Conservation (phyloP, 2,888 invertebrate genomes). For the Trichogramma evanescens region DNA sequence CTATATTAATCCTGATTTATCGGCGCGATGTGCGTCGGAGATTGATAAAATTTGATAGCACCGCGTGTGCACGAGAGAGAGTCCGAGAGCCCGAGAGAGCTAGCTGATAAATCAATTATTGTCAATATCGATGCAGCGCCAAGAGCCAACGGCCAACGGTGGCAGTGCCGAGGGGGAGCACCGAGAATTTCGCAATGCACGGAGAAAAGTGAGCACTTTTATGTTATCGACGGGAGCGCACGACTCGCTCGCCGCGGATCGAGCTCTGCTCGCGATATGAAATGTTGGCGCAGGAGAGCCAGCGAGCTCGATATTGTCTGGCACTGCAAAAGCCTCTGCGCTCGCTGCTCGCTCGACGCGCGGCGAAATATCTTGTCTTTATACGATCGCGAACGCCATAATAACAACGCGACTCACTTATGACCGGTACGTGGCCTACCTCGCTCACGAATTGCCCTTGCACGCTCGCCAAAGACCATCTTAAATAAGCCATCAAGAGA, state of each 20-base stretch:
- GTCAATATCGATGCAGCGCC: not conserved
- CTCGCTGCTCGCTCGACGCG: constrained; percentile 7
- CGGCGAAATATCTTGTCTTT: constrained; percentile 17
- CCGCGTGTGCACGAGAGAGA: not conserved
- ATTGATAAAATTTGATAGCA: no score
- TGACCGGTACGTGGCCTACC: constrained; percentile 5
- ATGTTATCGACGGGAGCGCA: constrained; percentile 16
- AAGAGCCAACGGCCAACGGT: no score
- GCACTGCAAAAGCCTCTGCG: not conserved
- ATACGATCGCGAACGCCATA: constrained; percentile 3
- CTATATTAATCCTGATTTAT: no score
- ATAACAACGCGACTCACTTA: not conserved
- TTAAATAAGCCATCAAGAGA: constrained; percentile 15
- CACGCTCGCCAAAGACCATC: not conserved
- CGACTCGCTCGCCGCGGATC: constrained; percentile 9
- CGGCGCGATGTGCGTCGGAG: no score
- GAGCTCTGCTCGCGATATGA: constrained; percentile 3
- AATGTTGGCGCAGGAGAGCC: constrained; percentile 8
- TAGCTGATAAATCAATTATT: constrained; percentile 21
- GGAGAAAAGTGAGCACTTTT: constrained; percentile 21
- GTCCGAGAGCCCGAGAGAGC: not conserved
- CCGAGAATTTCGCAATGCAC: constrained; percentile 14
- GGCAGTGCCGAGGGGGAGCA: not conserved
- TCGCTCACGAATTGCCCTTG: constrained; percentile 18
- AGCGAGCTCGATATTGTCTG: constrained; percentile 7